Conservation (phyloP, 2,797 vertebrate species). For the Tamandua tetradactyla region DNA sequence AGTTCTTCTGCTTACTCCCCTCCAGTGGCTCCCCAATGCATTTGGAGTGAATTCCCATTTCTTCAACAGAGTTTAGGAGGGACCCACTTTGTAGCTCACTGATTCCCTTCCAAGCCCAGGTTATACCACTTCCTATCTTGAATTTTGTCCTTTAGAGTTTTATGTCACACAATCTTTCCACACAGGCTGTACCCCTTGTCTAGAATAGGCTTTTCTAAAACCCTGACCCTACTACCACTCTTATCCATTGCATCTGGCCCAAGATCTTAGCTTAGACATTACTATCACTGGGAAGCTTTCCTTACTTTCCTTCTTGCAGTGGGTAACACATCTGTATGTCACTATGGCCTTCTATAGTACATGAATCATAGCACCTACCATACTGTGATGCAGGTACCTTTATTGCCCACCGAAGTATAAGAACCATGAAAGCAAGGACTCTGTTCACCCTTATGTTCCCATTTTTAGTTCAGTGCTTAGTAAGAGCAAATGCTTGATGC, state of each 20-base stretch:
- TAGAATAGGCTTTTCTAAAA: background rate
- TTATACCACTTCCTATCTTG: background rate
- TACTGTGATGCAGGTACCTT: background rate
- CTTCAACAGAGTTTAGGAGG: background rate
- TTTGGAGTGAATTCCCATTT: background rate
- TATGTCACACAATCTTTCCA: background rate
- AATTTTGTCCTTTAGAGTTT: background rate
- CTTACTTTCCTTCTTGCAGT: background rate
- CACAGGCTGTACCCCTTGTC: background rate
- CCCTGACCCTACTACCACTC: too few species aligned
- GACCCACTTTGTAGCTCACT: background rate
- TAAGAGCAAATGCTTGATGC: background rate
- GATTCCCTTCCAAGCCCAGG: background rate
- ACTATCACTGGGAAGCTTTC: background rate
- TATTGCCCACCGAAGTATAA: background rate
- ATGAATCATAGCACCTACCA: background rate
- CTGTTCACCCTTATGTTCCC: background rate
- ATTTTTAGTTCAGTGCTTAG: background rate
- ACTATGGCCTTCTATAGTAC: too few species aligned
- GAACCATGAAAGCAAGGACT: background rate
- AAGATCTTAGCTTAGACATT: background rate
- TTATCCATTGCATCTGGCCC: background rate
- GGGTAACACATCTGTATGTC: background rate
- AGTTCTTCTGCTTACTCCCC: background rate
- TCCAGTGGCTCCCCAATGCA: background rate